Conservation (phyloP, 1,140 invertebrate species). For the Drosophila baimaii region DNA sequence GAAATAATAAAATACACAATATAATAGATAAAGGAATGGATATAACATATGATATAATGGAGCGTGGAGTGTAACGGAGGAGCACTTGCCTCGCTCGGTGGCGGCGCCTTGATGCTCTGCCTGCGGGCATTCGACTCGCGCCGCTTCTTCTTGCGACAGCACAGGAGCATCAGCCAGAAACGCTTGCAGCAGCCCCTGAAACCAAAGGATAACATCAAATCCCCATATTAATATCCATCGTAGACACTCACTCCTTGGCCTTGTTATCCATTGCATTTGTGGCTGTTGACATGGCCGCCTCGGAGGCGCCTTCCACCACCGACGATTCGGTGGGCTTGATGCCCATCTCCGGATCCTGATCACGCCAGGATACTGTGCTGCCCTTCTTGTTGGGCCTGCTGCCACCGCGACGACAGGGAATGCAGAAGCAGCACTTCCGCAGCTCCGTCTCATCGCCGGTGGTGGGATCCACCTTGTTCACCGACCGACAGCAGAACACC, state of each 20-base stretch:
- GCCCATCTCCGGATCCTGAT: slow-evolving; percentile 77
- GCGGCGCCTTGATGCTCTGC: slow-evolving; percentile 87
- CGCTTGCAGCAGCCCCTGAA: slow-evolving; percentile 76
- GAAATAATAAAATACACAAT: neutral
- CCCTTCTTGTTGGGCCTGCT: slow-evolving; percentile 53
- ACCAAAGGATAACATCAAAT: neutral
- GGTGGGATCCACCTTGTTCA: slow-evolving; percentile 78
- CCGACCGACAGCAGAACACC: slow-evolving; percentile 80
- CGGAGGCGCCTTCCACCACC: slow-evolving; percentile 74
- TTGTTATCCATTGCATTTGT: slow-evolving; percentile 42
- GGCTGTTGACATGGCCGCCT: slow-evolving; percentile 45
- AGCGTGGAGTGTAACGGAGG: too few species aligned
- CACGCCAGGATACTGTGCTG: slow-evolving; percentile 76
- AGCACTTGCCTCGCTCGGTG: slow-evolving; percentile 86
- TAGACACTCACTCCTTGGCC: slow-evolving; percentile 55
- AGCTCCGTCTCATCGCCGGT: slow-evolving; percentile 78
- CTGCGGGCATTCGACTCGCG: slow-evolving; percentile 85
- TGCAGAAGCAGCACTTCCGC: slow-evolving; percentile 79
- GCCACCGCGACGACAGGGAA: slow-evolving; percentile 73
- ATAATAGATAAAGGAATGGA: neutral
- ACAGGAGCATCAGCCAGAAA: slow-evolving; percentile 73
- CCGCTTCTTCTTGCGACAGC: slow-evolving; percentile 82
- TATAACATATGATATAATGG: too few species aligned
- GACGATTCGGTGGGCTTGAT: slow-evolving; percentile 72
- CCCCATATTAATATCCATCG: too few species aligned